Evolutionary conservation across 2,888 invertebrate genomes (phyloP), one percentile per base, ranked within the genome.

Genomic region (Leuctra nigra): DNA sequence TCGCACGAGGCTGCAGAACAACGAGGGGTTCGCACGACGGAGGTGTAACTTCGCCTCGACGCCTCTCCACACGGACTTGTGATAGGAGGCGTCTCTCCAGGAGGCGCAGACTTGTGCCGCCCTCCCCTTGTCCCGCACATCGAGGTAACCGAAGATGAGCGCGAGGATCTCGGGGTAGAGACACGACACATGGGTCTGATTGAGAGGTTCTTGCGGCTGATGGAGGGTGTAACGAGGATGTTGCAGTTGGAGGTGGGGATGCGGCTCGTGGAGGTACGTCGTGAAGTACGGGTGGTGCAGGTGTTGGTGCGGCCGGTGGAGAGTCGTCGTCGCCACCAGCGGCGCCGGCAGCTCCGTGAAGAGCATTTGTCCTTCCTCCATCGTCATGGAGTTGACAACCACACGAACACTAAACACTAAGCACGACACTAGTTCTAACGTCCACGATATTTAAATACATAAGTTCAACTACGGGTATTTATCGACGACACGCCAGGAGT

Each of bases 71-170:
- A 96, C 93, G 38, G 88, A 88, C 65, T 91, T 87, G 66, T 90
- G 86, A 73, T 95, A 94, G 25, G 91, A 88, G 46, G 94, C 94
- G 68, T 95, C 94, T 59, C 92, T 77, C 94, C 95, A 96, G 58
- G 87, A 77, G 56, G 83, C 80, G 72, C 91, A 91, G 61, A 94
- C 93, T 74, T 92, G 92, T 2, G 94, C 91, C 18, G 88, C 94
- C 41, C 90, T 79, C 1, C 95, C 95, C 69, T 91, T 84, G 73
- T 94, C 95, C 64, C 86, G 77, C 41, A 93, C 90, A 54, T 91
- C 87, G 69, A 96, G 76, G 72, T 91, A 84, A 68, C 89, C 84
- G 73, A 96, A 96, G 70, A 96, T 94, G 68, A 93, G 81, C 60
- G 93, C 91, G 63, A 96, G 75, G 63, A 96, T 84, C 74, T 96